Percentiles rank a stretch among this genome's conserved stretches.
phyloP scores from a whole-genome alignment of 2,113 vertebrate genomes.

The Procavia capensis region DNA sequence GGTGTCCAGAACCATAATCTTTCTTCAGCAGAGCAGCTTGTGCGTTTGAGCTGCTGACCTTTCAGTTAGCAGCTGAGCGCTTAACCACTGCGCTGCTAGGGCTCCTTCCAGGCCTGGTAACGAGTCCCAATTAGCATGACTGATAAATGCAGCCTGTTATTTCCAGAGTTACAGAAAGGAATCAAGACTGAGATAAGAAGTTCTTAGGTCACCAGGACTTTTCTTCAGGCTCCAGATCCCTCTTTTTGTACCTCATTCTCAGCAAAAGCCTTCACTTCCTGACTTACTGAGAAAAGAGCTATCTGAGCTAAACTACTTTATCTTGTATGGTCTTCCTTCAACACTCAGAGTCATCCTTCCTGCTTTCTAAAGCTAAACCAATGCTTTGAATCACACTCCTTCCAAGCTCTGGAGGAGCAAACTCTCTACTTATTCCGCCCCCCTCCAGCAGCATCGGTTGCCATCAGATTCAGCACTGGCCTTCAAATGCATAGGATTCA shows the following conservation, averaged over 20 bases:
- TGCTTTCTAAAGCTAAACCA: conserved; percentile 44
- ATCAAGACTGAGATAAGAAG: conserved; percentile 1
- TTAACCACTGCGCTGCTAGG: not conserved
- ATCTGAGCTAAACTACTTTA: conserved; percentile 39
- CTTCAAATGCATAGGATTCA: not conserved
- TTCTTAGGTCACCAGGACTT: not conserved
- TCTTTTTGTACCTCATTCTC: conserved; percentile 43
- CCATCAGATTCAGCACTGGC: not conserved
- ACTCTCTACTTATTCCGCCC: not conserved
- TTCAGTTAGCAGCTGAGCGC: not conserved
- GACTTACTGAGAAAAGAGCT: conserved; percentile 19
- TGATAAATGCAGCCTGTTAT: conserved; percentile 47
- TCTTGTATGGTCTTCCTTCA: not conserved
- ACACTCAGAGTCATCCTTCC: not conserved
- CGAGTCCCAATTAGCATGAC: conserved; percentile 42
- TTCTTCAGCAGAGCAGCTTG: not conserved
- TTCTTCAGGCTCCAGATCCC: not conserved
- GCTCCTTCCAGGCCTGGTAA: not conserved
- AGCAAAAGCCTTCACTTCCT: conserved; percentile 22
- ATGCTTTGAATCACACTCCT: conserved; percentile 13
- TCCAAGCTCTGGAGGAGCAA: not conserved
- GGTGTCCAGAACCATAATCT: not conserved
- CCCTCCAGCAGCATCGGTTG: not conserved
- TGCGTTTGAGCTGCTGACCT: not conserved
- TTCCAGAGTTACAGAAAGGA: conserved; percentile 29